A percentile compares a stretch with the other conserved stretches of the same genome.
phyloP scores from a whole-genome alignment of 2,797 vertebrate species.

The Xerus rutilus region DNA sequence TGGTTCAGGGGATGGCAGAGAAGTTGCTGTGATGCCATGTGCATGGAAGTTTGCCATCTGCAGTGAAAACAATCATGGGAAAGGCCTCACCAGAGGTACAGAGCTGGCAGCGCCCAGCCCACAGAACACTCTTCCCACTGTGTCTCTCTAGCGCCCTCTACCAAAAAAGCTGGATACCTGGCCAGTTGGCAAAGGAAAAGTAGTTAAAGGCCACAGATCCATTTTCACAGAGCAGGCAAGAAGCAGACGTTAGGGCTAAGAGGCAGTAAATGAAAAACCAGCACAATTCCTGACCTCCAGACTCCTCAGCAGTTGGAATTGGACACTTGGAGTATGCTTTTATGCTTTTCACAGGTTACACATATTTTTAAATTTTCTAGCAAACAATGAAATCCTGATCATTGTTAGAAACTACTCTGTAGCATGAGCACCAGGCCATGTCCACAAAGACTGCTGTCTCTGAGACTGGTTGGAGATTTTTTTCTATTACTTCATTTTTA shows the following conservation, averaged over 20 bases:
- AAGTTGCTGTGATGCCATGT: background rate
- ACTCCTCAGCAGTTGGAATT: background rate
- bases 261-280: background rate
- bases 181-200: background rate
- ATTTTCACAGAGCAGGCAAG: background rate
- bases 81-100: background rate
- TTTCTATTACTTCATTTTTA: background rate
- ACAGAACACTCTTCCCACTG: background rate
- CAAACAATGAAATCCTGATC: background rate
- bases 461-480: conserved; percentile 39
- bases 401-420: conserved; percentile 50
- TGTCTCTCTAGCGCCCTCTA: conserved; percentile 58
- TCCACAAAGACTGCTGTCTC: conserved; percentile 61
- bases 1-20: background rate
- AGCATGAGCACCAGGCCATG: conserved; percentile 58
- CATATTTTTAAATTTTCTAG: background rate
- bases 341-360: background rate
- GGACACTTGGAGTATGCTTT: background rate
- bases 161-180: background rate
- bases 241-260: background rate
- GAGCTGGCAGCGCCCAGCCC: background rate
- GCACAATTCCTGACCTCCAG: too few species aligned
- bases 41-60: background rate
- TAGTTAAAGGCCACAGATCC: background rate
- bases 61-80: background rate